Percentiles rank a stretch among this genome's conserved stretches.
Evolutionary conservation across 2,113 vertebrate genomes (phyloP).

Genomic region (Formicarius rufipectus): DNA sequence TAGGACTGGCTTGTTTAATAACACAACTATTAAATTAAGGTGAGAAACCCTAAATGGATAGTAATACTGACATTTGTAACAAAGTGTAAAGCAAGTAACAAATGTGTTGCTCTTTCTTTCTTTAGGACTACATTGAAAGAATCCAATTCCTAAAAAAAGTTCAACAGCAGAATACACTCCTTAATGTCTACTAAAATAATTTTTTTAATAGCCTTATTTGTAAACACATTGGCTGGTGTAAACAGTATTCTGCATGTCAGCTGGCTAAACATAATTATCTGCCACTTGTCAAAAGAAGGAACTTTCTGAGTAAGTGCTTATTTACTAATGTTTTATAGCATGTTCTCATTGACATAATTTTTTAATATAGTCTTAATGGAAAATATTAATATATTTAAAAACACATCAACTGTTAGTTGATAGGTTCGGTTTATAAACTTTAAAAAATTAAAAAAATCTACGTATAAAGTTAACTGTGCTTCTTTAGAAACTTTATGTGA

Average conservation of each 20-base stretch:
- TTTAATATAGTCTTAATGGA: slow-evolving; percentile 41
- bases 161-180: not conserved
- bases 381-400: slow-evolving; percentile 70
- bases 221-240: slow-evolving; percentile 27
- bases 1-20: not conserved
- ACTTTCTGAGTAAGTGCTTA: not conserved
- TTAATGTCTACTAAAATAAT: not conserved
- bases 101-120: not conserved
- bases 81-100: not conserved
- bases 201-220: not conserved
- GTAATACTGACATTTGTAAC: slow-evolving; percentile 64
- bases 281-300: not conserved
- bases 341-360: not conserved
- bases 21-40: not conserved
- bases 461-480: slow-evolving; percentile 77
- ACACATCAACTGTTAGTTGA: slow-evolving; percentile 33
- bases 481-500: slow-evolving; percentile 64
- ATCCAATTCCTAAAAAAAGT: not conserved
- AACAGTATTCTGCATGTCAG: not conserved
- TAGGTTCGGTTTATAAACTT: slow-evolving; percentile 66
- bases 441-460: slow-evolving; percentile 70
- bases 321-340: not conserved
- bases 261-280: not conserved
- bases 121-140: not conserved
- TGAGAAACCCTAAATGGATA: not conserved